Conservation (phyloP, 1,140 invertebrate species). For the Episyrphus balteatus region DNA sequence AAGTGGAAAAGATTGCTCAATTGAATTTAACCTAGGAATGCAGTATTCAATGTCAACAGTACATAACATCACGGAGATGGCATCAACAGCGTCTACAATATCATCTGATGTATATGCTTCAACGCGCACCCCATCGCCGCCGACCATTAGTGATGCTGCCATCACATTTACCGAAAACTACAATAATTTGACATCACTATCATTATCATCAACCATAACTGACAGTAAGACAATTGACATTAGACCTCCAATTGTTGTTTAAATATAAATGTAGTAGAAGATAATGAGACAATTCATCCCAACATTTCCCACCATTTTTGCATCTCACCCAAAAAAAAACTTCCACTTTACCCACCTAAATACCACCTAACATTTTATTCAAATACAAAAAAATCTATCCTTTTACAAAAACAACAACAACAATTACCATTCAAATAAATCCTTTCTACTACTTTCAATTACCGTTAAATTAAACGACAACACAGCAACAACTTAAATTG, state of each 20-base stretch:
- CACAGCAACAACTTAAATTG: too few relatives aligned
- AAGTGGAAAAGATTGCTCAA: conserved; percentile 38
- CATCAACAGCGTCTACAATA: conserved; percentile 6
- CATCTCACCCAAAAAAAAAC: too few relatives aligned
- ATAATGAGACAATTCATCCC: too few relatives aligned
- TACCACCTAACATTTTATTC: too few relatives aligned
- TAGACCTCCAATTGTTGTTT: conserved; percentile 32
- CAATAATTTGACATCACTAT: conserved; percentile 31
- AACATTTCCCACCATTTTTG: too few relatives aligned
- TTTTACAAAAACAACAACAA: too few relatives aligned
- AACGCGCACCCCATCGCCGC: background rate
- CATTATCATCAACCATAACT: conserved; percentile 30
- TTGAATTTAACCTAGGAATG: conserved; percentile 25
- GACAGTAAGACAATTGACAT: conserved; percentile 33
- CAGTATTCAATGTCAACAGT: conserved; percentile 1
- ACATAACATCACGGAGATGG: background rate
- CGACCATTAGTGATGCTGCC: background rate
- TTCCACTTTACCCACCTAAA: too few relatives aligned
- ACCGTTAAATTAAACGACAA: too few relatives aligned
- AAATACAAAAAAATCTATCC: too few relatives aligned
- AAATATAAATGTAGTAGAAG: background rate
- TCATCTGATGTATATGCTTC: background rate
- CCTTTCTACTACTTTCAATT: too few relatives aligned
- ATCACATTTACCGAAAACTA: conserved; percentile 7
- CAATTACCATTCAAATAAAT: too few relatives aligned